A percentile compares a stretch with the other conserved stretches of the same genome.
These are phyloP conservation scores for Cisticola juncidis DNA, from an alignment of 2,113 vertebrate species.

Conservation along the genomic window DNA sequence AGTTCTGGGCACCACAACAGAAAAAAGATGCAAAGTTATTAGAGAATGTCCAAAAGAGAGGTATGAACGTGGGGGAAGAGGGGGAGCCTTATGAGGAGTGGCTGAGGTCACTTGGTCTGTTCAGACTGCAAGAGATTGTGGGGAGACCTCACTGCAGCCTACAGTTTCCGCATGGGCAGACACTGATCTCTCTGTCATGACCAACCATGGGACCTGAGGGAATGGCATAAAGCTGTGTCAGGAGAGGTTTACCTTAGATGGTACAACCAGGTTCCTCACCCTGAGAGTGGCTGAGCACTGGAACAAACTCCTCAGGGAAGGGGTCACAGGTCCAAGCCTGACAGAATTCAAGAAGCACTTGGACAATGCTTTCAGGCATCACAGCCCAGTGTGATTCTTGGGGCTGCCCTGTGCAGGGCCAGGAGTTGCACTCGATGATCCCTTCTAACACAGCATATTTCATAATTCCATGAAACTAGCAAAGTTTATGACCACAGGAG, in stretches of 20 bases:
- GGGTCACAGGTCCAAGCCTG: background rate
- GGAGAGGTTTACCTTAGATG: background rate
- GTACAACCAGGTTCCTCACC: background rate
- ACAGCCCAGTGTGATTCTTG: background rate
- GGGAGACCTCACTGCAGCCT: background rate
- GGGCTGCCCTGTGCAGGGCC: background rate
- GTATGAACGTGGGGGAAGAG: background rate
- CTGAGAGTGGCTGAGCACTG: background rate
- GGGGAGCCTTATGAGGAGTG: background rate
- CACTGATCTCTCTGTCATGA: background rate
- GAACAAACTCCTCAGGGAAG: background rate
- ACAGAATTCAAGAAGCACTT: accelerated
- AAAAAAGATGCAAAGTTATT: background rate
- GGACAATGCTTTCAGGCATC: background rate
- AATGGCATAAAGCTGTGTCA: background rate
- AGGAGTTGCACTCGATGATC: accelerated
- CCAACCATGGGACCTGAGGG: accelerated
- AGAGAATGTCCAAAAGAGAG: background rate
- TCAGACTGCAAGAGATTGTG: background rate
- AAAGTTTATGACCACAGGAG: background rate
- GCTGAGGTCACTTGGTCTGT: background rate
- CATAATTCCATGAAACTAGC: background rate
- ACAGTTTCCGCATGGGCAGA: background rate
- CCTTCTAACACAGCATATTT: background rate
- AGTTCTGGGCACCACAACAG: accelerated